phyloP scores from a whole-genome alignment of 2,113 vertebrate species.

The Atrichornis clamosus region DNA sequence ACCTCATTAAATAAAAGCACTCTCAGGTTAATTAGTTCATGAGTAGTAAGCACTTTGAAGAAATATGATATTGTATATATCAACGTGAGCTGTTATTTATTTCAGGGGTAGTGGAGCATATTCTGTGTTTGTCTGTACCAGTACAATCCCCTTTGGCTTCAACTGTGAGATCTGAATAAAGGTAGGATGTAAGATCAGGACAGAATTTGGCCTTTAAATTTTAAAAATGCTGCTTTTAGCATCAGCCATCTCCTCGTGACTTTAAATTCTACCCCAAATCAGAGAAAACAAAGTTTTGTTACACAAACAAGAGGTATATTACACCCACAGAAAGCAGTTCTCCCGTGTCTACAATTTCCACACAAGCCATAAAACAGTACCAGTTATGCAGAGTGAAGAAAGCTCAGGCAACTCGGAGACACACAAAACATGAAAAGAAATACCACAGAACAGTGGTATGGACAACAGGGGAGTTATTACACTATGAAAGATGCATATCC shows the following conservation, averaged over 20 bases:
- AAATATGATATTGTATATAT: not conserved
- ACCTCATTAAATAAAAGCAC: constrained; percentile 7
- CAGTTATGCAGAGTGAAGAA: not conserved
- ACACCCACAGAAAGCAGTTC: not conserved
- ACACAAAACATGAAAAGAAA: not conserved
- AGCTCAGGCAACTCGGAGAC: not conserved
- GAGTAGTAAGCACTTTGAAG: not conserved
- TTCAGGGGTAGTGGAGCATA: not conserved
- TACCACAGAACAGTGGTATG: not conserved
- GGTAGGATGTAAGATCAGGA: not conserved
- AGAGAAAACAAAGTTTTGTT: not conserved
- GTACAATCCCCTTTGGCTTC: not conserved
- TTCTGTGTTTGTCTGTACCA: not conserved
- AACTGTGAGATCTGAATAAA: not conserved
- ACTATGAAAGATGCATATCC: not conserved
- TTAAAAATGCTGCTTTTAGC: not conserved
- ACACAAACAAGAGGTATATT: not conserved
- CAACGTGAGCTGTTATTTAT: not conserved
- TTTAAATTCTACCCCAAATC: not conserved
- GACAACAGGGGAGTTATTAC: not conserved
- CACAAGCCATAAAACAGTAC: not conserved
- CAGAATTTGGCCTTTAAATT: not conserved
- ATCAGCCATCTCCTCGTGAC: not conserved
- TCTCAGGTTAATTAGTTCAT: not conserved
- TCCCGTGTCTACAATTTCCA: not conserved